Evolutionary conservation across 1,140 invertebrate species (phyloP), one percentile per base, ranked within the genome.

Genomic region (Papilio aristodemus): DNA sequence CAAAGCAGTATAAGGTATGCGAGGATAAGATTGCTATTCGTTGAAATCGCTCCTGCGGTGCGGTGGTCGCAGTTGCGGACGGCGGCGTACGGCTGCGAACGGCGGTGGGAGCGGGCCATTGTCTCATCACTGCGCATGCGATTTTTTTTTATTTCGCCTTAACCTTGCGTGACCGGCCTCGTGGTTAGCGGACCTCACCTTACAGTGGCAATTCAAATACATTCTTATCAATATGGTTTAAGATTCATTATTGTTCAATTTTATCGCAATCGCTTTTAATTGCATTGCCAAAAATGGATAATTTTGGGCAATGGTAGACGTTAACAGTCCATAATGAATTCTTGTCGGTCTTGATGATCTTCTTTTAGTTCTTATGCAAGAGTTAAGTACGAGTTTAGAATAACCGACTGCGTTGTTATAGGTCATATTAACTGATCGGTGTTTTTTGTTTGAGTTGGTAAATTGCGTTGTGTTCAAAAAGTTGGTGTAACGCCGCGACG

Each of bases 111-210:
- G n/a, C 37, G 37, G 60, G n/a, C 67, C 58, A 59, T 58, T 72
- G 62, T 72, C 69, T 72, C 67, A 69, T 72, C 46, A 54, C 17
- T 19, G 41, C n/a, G n/a, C n/a, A 19, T 54, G 46, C 46, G 46
- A 76, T 78, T 80, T 82, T 82, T n/a, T n/a, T 81, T 78, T 79
- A 67, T 66, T 39, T 80, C 58, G 70, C 77, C 79, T 83, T 83
- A 81, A 82, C 83, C 83, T 85, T 85, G 83, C 69, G 57, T 63
- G 19, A 67, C 66, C 62, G 73, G 75, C 83, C 83, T 85, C 77
- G 81, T 72, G 73, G 58, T 79, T 84, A 76, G 76, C 77, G 79
- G 73, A 73, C 74, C 38, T 64, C 59, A 71, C 63, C 17, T 67
- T 50, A 62, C 32, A 67, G 69, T 32, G 68, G 63, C 72, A 69